Conservation (phyloP, 2,797 vertebrate genomes). For the Cryptoblepharus egeriae region DNA sequence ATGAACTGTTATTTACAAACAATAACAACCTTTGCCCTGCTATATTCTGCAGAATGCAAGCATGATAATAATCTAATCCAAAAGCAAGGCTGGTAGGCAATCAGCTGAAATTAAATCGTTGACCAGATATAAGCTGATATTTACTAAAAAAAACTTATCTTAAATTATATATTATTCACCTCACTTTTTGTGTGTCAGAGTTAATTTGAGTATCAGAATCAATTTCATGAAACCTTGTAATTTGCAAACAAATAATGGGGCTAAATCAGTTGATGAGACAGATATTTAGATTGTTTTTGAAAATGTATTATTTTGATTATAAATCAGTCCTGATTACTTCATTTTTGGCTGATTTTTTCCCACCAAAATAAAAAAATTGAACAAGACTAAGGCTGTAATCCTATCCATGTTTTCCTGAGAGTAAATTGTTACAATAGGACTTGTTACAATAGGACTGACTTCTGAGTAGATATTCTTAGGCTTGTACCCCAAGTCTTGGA, state of each 20-base stretch:
- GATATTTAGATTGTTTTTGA: conserved; percentile 3
- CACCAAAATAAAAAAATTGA: too few relatives aligned
- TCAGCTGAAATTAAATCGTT: too few relatives aligned
- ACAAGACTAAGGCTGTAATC: too few relatives aligned
- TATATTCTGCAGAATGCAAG: neutral
- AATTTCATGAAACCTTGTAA: conserved; percentile 10
- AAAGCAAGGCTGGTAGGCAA: neutral
- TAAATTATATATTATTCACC: neutral
- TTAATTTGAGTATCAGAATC: neutral
- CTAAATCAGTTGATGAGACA: conserved; percentile 13
- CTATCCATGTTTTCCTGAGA: too few relatives aligned
- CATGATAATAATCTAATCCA: too few relatives aligned
- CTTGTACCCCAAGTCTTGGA: conserved; percentile 20
- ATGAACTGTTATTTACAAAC: neutral
- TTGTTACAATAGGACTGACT: too few relatives aligned
- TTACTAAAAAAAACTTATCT: neutral
- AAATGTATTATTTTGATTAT: conserved; percentile 23
- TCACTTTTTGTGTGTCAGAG: neutral
- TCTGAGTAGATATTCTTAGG: too few relatives aligned
- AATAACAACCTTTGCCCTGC: neutral
- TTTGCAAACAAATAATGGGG: conserved; percentile 2
- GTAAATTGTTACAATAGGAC: too few relatives aligned
- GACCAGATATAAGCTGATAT: neutral
- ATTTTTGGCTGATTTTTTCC: neutral
- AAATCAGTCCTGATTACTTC: conserved; percentile 20